Evolutionary conservation across 2,113 vertebrate species (phyloP).

Genomic region (Neodon shergylaensis): DNA sequence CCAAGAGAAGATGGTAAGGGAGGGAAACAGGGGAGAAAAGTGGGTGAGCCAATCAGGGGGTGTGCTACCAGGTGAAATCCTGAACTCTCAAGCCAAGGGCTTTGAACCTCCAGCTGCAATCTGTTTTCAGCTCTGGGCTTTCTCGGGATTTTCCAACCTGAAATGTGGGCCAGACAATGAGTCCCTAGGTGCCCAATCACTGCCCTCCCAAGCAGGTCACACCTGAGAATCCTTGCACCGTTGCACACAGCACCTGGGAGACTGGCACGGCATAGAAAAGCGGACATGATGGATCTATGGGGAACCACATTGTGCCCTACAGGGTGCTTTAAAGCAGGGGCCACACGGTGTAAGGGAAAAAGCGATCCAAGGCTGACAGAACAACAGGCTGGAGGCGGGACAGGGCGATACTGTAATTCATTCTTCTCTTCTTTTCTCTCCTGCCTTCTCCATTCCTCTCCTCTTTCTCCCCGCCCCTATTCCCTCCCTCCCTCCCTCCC

Average conservation of each 20-base stretch:
- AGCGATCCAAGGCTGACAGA: not conserved
- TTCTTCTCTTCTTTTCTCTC: not conserved
- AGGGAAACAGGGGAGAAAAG: not conserved
- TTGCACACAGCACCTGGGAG: not conserved
- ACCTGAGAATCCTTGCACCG: not conserved
- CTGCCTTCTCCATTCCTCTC: too few relatives aligned
- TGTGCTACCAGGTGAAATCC: not conserved
- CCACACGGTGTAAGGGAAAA: not conserved
- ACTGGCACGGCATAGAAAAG: not conserved
- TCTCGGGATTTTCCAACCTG: not conserved
- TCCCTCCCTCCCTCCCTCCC: accelerated
- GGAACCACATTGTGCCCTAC: not conserved
- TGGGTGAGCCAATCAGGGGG: not conserved
- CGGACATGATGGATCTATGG: not conserved
- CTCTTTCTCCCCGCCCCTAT: accelerated
- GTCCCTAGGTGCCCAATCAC: not conserved
- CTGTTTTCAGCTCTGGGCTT: not conserved
- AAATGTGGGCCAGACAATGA: not conserved
- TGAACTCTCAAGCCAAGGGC: not conserved
- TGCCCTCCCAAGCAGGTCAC: not conserved
- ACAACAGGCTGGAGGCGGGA: not conserved
- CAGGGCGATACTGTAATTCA: not conserved
- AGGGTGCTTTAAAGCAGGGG: not conserved
- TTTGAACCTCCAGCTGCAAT: not conserved
- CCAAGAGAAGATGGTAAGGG: not conserved